Conservation (phyloP, 2,113 vertebrate genomes). For the Hippopotamus amphibius region DNA sequence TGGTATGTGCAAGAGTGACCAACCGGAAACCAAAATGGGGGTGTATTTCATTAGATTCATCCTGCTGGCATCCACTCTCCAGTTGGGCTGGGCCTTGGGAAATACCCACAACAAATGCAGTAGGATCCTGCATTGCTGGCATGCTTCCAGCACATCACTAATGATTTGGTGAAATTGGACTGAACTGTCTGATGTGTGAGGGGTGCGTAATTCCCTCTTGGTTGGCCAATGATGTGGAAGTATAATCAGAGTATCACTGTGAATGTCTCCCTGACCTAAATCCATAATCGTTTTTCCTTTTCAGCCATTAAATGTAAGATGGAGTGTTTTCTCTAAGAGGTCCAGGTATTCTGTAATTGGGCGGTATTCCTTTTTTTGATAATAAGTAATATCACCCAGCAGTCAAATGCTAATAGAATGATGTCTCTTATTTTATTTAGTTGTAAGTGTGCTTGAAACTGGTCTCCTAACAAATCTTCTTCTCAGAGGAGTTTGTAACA, state of each 20-base stretch:
- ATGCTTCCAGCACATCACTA: neutral
- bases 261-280: neutral
- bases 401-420: conserved; percentile 36
- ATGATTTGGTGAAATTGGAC: neutral
- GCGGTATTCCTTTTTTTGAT: conserved; percentile 11
- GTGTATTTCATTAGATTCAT: neutral
- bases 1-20: neutral
- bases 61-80: neutral
- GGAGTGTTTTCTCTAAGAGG: neutral
- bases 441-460: neutral
- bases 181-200: neutral
- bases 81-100: neutral
- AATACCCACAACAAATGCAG: neutral
- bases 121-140: neutral
- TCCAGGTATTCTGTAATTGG: neutral
- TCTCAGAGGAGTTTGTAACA: neutral
- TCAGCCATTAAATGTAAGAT: neutral
- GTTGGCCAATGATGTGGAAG: neutral
- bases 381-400: conserved; percentile 9
- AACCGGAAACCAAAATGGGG: neutral
- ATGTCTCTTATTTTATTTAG: neutral
- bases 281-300: neutral
- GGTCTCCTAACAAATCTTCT: conserved; percentile 47
- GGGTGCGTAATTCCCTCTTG: neutral
- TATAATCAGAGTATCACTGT: neutral